Evolutionary conservation across 2,888 invertebrate species (phyloP).

Genomic region (Drosophila phalerata): DNA sequence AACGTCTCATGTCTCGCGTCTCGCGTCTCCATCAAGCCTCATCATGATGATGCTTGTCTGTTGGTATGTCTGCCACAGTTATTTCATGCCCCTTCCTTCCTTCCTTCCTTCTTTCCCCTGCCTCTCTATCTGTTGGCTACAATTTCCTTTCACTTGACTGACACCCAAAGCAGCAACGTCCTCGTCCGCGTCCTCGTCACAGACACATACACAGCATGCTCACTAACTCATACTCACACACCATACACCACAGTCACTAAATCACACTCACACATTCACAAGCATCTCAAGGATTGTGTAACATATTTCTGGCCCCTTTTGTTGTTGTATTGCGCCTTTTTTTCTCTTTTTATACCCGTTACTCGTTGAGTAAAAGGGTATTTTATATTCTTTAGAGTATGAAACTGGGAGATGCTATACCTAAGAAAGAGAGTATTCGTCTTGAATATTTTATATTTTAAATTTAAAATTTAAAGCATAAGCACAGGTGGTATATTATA

Average conservation of each 20-base stretch:
- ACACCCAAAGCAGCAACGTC: conserved; percentile 71
- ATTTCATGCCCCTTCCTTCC: not conserved
- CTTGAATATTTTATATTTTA: no score
- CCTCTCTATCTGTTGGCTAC: conserved; percentile 54
- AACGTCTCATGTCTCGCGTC: conserved; percentile 23
- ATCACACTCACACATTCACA: conserved; percentile 5
- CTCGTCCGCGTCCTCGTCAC: conserved; percentile 48
- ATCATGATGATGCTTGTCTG: conserved; percentile 74
- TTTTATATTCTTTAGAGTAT: not conserved
- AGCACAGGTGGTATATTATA: no score
- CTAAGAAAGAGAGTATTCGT: no score
- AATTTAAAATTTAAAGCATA: no score
- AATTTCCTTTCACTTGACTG: conserved; percentile 81
- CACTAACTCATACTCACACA: conserved; percentile 7
- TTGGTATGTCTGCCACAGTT: conserved; percentile 71
- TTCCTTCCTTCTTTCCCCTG: no score
- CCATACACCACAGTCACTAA: conserved; percentile 6
- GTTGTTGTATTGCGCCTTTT: conserved; percentile 12
- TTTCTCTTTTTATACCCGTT: not conserved
- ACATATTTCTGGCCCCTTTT: conserved; percentile 67
- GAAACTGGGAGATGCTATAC: no score
- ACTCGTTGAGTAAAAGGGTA: not conserved
- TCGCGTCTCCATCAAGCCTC: conserved; percentile 35
- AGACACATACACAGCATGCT: conserved; percentile 3
- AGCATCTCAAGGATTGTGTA: conserved; percentile 75